Percentiles rank a stretch among this genome's conserved stretches.
Evolutionary conservation across 2,888 invertebrate species (phyloP).

Genomic region (Exephanes ischioxanthus): DNA sequence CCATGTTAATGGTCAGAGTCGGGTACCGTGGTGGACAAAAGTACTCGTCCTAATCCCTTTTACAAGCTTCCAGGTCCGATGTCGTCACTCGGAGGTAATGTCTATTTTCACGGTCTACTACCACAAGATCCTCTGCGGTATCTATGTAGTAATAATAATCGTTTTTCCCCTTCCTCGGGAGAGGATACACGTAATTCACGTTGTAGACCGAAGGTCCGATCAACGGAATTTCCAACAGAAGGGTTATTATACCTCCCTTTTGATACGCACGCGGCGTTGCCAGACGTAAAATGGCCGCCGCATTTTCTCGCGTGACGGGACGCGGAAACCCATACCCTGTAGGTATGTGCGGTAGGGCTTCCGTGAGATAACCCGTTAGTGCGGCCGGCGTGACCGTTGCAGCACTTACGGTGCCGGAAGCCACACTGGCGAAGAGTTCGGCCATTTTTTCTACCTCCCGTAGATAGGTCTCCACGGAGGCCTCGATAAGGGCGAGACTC

Average conservation of each 20-base stretch:
- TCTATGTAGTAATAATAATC: neutral
- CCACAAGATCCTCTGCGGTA: neutral
- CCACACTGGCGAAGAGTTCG: neutral
- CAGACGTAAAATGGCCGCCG: neutral
- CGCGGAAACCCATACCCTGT: neutral
- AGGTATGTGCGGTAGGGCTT: neutral
- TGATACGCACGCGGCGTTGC: neutral
- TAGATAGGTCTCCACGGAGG: neutral
- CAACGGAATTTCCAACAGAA: neutral
- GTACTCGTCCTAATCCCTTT: too few relatives aligned
- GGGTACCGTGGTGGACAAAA: too few relatives aligned
- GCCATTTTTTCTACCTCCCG: neutral
- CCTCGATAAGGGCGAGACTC: neutral
- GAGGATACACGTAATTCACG: neutral
- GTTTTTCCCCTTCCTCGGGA: neutral
- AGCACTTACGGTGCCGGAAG: neutral
- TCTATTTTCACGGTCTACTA: too few relatives aligned
- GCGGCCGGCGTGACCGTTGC: neutral
- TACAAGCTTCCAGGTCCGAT: too few relatives aligned
- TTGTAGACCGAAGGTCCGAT: neutral
- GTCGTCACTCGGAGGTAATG: too few relatives aligned
- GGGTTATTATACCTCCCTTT: neutral
- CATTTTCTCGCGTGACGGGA: neutral
- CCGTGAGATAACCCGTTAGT: neutral
- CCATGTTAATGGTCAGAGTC: rapidly evolving